Evolutionary conservation across 2,888 invertebrate genomes (phyloP), one percentile per base, ranked within the genome.

Genomic region (Cheilosia vulpina): DNA sequence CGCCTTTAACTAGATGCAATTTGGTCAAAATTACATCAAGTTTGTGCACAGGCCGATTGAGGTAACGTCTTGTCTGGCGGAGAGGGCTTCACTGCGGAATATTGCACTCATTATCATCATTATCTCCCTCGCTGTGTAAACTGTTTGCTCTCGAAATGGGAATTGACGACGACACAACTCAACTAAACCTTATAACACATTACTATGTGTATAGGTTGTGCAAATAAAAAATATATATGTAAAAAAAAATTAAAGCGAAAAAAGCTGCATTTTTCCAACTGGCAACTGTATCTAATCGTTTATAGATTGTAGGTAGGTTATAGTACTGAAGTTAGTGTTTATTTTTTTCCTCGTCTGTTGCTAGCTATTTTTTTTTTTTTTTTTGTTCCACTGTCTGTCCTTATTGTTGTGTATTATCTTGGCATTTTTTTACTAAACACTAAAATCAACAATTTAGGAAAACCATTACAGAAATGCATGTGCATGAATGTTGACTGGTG

Each of bases 231-330:
- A 57, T 19, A 55, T 41, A 78, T 31, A 34, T n/a, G 47, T 41
- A 78, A 47, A 38, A 65, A 52, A 58, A 27, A 62, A n/a, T 15
- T n/a, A 53, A 47, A 72, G 47, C 17, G 53, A 24, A 27, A 47
- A 66, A 52, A 27, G 27, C 13, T 50, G 38, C 65, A 76, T 5
- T 76, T 76, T 79, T 78, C 15, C 65, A 72, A 72, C 31, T 53
- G 58, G 19, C 73, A 73, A 63, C 63, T 57, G 62, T 57, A 76
- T 76, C 76, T 81, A 52, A 81, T 76, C 69, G 34, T 17, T 57
- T 21, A 69, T 63, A 76, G 63, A 57, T 60, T 76, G 62, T 62
- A 50, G 50, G 9, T 21, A 50, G 21, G 13, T 21, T 45, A 45
- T 5, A 68, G 24, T 24, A 2, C 47, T 24, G 38, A 69, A 43